A percentile compares a stretch with the other conserved stretches of the same genome.
phyloP scores from a whole-genome alignment of 2,888 invertebrate species.

The Zele albiditarsus region DNA sequence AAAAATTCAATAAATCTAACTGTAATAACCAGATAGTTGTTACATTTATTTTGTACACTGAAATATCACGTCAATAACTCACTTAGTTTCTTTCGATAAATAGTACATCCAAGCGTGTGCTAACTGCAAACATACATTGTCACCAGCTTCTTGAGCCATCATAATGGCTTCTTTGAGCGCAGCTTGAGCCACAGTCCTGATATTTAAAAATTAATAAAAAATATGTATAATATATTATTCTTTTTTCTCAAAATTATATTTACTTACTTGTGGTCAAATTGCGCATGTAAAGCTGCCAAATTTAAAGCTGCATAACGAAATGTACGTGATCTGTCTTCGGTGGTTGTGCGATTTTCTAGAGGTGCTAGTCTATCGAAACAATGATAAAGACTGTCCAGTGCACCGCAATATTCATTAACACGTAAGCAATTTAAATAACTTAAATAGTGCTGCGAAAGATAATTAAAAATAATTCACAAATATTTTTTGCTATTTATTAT shows the following conservation, averaged over 20 bases:
- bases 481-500: not conserved
- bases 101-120: conserved; percentile 88
- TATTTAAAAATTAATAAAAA: conserved; percentile 55
- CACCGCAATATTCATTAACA: conserved; percentile 90
- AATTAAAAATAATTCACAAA: conserved; percentile 1
- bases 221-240: not conserved
- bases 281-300: conserved; percentile 89
- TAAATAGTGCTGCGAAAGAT: conserved; percentile 83
- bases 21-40: not conserved
- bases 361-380: conserved; percentile 83
- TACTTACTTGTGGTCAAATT: conserved; percentile 85
- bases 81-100: conserved; percentile 74
- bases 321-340: conserved; percentile 77
- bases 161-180: conserved; percentile 91
- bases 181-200: conserved; percentile 83
- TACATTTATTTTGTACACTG: conserved; percentile 8
- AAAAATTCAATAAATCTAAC: conserved; percentile 11
- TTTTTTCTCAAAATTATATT: conserved; percentile 9
- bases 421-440: conserved; percentile 92
- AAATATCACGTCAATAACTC: conserved; percentile 41
- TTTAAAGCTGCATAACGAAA: conserved; percentile 94
- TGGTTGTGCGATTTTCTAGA: conserved; percentile 71
- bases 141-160: conserved; percentile 90
- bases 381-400: conserved; percentile 85
- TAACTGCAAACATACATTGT: conserved; percentile 88